Evolutionary conservation across 1,140 invertebrate genomes (phyloP).

Genomic region (Hylaeus volcanicus): DNA sequence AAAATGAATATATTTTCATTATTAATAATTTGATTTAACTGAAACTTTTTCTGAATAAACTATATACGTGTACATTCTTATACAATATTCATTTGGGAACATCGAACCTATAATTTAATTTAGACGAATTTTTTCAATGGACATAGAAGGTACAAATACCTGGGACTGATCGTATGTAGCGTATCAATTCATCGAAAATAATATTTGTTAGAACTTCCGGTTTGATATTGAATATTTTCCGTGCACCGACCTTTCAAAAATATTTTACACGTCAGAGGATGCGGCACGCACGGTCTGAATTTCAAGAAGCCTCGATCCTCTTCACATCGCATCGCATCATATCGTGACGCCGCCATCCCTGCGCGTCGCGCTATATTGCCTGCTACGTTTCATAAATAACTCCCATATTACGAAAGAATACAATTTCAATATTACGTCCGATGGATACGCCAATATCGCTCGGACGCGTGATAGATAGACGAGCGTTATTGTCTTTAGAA

Average conservation of each 20-base stretch:
- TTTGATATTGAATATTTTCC: too few relatives aligned
- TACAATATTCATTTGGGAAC: too few relatives aligned
- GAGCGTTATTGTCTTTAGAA: conserved; percentile 80
- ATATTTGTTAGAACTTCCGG: too few relatives aligned
- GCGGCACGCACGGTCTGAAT: conserved; percentile 45
- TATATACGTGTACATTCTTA: too few relatives aligned
- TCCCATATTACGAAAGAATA: conserved; percentile 76
- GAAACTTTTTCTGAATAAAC: too few relatives aligned
- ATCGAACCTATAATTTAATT: too few relatives aligned
- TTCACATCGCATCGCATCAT: conserved; percentile 68
- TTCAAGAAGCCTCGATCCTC: conserved; percentile 64
- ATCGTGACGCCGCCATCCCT: conserved; percentile 65
- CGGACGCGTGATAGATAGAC: conserved; percentile 79
- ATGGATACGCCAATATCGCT: conserved; percentile 78
- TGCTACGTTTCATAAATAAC: conserved; percentile 78
- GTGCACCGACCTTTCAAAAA: background rate
- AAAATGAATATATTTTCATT: too few relatives aligned
- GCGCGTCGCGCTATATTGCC: conserved; percentile 70
- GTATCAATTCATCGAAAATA: too few relatives aligned
- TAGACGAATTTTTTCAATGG: too few relatives aligned
- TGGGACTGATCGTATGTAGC: too few relatives aligned
- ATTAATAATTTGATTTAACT: too few relatives aligned
- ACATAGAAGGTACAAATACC: too few relatives aligned
- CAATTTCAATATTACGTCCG: conserved; percentile 79
- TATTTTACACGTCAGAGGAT: conserved; percentile 11